Evolutionary conservation across 2,888 invertebrate species (phyloP).

Genomic region (Keiferia lycopersicella): DNA sequence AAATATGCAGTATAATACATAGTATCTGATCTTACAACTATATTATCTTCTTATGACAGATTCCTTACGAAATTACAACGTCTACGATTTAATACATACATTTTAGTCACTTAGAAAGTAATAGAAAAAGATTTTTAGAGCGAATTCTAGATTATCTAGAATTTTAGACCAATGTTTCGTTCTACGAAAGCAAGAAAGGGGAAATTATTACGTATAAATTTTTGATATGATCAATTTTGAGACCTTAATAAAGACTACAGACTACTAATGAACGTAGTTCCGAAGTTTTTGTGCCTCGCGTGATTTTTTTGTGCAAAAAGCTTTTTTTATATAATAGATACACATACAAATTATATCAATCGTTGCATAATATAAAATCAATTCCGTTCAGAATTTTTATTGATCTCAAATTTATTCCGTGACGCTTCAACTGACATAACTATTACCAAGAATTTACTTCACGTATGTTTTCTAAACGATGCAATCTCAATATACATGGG

Average conservation of each 20-base stretch:
- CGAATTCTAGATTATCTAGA: slow-evolving; percentile 38
- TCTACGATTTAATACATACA: slow-evolving; percentile 72
- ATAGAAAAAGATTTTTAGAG: slow-evolving; percentile 56
- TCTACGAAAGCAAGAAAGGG: slow-evolving; percentile 67
- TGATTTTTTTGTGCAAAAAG: slow-evolving; percentile 54
- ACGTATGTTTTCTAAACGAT: background rate
- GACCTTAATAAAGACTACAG: slow-evolving; percentile 55
- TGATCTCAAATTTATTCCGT: slow-evolving; percentile 17
- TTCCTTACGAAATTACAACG: slow-evolving; percentile 72
- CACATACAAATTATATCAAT: slow-evolving; percentile 40
- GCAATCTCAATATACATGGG: background rate
- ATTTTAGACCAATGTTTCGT: slow-evolving; percentile 44
- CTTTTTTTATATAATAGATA: slow-evolving; percentile 34
- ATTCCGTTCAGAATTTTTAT: slow-evolving; percentile 46
- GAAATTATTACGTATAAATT: slow-evolving; percentile 73
- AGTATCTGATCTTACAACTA: slow-evolving; percentile 60
- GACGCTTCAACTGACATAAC: slow-evolving; percentile 22
- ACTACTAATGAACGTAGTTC: slow-evolving; percentile 54
- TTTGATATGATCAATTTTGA: slow-evolving; percentile 77
- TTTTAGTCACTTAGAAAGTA: slow-evolving; percentile 52
- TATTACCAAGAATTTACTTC: background rate
- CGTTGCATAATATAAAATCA: slow-evolving; percentile 51
- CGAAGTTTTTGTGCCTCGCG: slow-evolving; percentile 54
- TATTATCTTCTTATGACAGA: slow-evolving; percentile 57
- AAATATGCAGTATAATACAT: slow-evolving; percentile 62